A percentile compares a stretch with the other conserved stretches of the same genome.
Conservation (phyloP, 2,888 invertebrate species). For the Drosophila sordidula region DNA sequence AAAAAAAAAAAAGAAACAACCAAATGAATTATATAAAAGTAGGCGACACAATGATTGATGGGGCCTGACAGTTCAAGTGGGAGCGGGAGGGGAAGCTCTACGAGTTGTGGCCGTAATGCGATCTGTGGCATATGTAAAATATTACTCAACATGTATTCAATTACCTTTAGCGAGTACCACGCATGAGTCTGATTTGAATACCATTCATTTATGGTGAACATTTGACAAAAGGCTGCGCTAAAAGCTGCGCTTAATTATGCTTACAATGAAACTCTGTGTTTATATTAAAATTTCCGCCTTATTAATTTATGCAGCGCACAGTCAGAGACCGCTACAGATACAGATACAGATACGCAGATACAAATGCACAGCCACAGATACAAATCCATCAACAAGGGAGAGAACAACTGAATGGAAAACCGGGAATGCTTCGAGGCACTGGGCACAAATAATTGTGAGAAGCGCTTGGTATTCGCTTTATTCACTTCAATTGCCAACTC, state of each 20-base stretch:
- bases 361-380: conserved; percentile 30
- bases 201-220: conserved; percentile 21
- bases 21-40: conserved; percentile 47
- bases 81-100: conserved; percentile 19
- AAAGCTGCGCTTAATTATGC: conserved; percentile 64
- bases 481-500: conserved; percentile 76
- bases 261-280: conserved; percentile 60
- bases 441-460: conserved; percentile 71
- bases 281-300: conserved; percentile 83
- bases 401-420: conserved; percentile 57
- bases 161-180: conserved; percentile 46
- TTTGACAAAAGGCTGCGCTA: conserved; percentile 50
- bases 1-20: not conserved
- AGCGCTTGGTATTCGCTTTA: conserved; percentile 56
- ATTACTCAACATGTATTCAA: conserved; percentile 65
- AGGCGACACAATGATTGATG: conserved; percentile 59
- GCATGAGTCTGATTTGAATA: conserved; percentile 19
- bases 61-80: conserved; percentile 25
- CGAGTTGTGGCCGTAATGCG: conserved; percentile 44
- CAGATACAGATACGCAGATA: conserved; percentile 1
- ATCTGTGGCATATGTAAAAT: conserved; percentile 34
- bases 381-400: conserved; percentile 55
- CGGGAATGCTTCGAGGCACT: conserved; percentile 30
- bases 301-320: conserved; percentile 70
- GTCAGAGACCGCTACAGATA: conserved; percentile 7